Evolutionary conservation across 2,888 invertebrate species (phyloP).

Genomic region (Dorcus hopei): DNA sequence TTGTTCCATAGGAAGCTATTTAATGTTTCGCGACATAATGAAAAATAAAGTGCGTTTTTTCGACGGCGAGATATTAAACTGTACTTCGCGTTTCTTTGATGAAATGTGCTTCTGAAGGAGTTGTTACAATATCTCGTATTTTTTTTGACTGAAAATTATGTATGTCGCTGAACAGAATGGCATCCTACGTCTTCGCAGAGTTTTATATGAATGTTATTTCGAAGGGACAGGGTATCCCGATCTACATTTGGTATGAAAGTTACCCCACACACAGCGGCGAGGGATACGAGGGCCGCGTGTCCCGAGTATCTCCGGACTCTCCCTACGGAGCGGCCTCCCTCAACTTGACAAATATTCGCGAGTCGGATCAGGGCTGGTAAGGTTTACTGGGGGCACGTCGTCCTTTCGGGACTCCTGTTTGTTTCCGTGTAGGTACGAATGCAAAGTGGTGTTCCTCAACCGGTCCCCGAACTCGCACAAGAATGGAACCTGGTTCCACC

Average conservation of each 20-base stretch:
- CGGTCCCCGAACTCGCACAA: slow-evolving; percentile 88
- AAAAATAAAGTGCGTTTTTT: neutral
- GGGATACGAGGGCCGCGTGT: slow-evolving; percentile 89
- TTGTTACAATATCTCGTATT: neutral
- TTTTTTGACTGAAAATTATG: no score
- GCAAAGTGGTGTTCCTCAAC: slow-evolving; percentile 88
- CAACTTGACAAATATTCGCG: slow-evolving; percentile 91
- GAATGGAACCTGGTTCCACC: slow-evolving; percentile 97
- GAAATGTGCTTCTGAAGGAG: neutral
- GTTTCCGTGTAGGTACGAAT: slow-evolving; percentile 46
- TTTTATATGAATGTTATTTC: slow-evolving; percentile 3
- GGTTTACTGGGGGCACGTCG: slow-evolving; percentile 55
- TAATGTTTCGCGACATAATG: slow-evolving; percentile 14
- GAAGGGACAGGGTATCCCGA: slow-evolving; percentile 93
- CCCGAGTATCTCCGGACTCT: slow-evolving; percentile 82
- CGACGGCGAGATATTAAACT: slow-evolving; percentile 1
- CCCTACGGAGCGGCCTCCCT: slow-evolving; percentile 90
- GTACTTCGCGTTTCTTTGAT: slow-evolving; percentile 3
- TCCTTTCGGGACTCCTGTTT: neutral
- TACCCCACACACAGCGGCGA: slow-evolving; percentile 95
- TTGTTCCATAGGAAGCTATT: slow-evolving; percentile 13
- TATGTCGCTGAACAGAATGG: neutral
- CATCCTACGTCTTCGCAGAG: neutral
- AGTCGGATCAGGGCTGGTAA: slow-evolving; percentile 97
- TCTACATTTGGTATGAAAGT: slow-evolving; percentile 98